Conservation (phyloP, 1,140 invertebrate species). For the Euschistus heros region DNA sequence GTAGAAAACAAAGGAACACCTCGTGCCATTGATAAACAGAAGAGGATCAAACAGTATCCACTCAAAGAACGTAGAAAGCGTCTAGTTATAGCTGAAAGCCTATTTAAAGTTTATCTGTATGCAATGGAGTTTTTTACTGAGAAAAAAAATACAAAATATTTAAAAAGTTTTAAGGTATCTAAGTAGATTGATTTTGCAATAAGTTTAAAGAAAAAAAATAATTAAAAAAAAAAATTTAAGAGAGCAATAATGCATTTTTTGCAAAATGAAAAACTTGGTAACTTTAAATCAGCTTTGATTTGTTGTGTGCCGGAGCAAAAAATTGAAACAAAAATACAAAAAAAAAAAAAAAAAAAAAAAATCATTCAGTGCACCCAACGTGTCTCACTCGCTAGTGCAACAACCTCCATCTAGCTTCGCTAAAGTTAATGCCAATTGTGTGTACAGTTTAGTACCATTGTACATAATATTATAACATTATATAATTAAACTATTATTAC, state of each 20-base stretch:
- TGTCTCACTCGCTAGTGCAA: constrained; percentile 5
- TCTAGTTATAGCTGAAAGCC: constrained; percentile 19
- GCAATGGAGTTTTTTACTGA: constrained; percentile 25
- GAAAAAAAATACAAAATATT: constrained; percentile 20
- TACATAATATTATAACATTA: constrained; percentile 26
- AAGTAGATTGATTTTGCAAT: constrained; percentile 25
- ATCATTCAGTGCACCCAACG: constrained; percentile 1
- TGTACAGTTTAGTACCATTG: constrained; percentile 28
- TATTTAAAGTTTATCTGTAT: constrained; percentile 15
- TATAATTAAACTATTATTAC: constrained; percentile 27
- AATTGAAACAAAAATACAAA: neutral
- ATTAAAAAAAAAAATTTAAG: neutral
- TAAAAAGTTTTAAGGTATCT: constrained; percentile 10
- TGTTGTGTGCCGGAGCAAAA: constrained; percentile 12
- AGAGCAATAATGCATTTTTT: neutral
- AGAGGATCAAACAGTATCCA: constrained; percentile 13
- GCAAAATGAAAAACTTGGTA: constrained; percentile 12
- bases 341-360: neutral
- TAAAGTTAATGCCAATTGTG: constrained; percentile 25
- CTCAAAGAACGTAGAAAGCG: constrained; percentile 13
- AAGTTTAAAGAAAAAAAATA: constrained; percentile 13
- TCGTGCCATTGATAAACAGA: neutral
- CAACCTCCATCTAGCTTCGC: constrained; percentile 21
- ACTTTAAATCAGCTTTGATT: constrained; percentile 17
- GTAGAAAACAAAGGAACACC: no score